phyloP scores from a whole-genome alignment of 2,888 invertebrate species.

The Zeuzera pyrina region DNA sequence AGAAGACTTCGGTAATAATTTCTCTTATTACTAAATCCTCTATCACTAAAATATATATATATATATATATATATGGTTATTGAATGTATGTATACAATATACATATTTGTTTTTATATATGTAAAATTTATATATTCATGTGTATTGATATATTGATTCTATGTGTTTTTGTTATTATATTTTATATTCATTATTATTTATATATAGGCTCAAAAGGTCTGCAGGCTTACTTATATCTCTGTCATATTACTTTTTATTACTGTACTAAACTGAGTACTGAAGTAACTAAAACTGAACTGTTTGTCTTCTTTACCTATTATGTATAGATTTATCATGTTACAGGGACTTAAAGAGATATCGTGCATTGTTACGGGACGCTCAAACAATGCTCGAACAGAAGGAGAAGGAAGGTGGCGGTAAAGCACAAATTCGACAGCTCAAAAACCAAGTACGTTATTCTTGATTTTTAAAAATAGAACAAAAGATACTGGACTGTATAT shows the following conservation, averaged over 20 bases:
- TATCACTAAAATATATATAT: too few species aligned
- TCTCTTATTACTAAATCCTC: too few species aligned
- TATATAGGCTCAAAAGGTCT: neutral
- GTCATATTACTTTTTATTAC: neutral
- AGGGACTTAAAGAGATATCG: constrained; percentile 91
- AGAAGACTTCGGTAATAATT: too few species aligned
- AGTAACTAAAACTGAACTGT: too few species aligned
- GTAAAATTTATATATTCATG: too few species aligned
- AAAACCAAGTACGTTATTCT: constrained; percentile 73
- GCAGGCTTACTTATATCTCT: neutral
- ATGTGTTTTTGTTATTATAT: neutral
- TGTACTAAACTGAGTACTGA: neutral
- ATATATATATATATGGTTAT: too few species aligned
- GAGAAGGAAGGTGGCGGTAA: constrained; percentile 90
- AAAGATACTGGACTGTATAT: too few species aligned
- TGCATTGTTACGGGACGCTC: constrained; percentile 92
- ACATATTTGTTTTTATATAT: too few species aligned
- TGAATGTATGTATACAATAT: too few species aligned
- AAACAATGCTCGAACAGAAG: constrained; percentile 90
- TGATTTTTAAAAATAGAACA: neutral
- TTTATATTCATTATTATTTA: neutral
- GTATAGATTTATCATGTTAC: constrained; percentile 8
- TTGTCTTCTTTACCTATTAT: neutral
- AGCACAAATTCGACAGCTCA: constrained; percentile 81
- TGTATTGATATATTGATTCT: neutral